phyloP scores from a whole-genome alignment of 2,888 invertebrate genomes.

The Scelioninae gen. 1 region DNA sequence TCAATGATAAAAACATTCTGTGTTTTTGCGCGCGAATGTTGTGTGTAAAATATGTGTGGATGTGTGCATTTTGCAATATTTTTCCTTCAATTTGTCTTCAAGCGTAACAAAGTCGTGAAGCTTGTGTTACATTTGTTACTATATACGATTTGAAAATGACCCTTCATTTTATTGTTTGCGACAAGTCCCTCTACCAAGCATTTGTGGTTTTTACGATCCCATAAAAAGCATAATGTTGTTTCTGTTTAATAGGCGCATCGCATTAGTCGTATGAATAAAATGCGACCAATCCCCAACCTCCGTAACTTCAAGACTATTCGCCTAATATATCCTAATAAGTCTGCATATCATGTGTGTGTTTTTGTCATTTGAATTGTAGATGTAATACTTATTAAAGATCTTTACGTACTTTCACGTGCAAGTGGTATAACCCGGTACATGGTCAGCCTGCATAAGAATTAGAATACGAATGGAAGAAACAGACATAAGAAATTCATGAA shows the following conservation, averaged over 20 bases:
- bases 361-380: conserved; percentile 21
- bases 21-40: no score
- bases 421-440: conserved; percentile 66
- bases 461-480: conserved; percentile 37
- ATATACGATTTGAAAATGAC: conserved; percentile 12
- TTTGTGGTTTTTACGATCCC: conserved; percentile 37
- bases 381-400: conserved; percentile 20
- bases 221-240: conserved; percentile 24
- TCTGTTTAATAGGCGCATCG: conserved; percentile 16
- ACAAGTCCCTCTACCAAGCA: conserved; percentile 15
- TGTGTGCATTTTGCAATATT: background rate
- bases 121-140: conserved; percentile 18
- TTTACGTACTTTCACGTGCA: conserved; percentile 19
- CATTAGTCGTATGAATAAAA: conserved; percentile 27
- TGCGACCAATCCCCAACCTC: conserved; percentile 4
- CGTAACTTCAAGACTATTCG: conserved; percentile 18
- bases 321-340: conserved; percentile 19
- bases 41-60: background rate
- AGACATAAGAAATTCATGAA: conserved; percentile 64
- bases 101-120: conserved; percentile 13
- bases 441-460: conserved; percentile 67
- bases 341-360: conserved; percentile 39
- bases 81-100: background rate
- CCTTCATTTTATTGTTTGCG: conserved; percentile 10
- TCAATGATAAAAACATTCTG: no score